These are phyloP conservation scores for Oophaga sylvatica DNA, from an alignment of 2,797 vertebrate genomes.

Conservation along the genomic window DNA sequence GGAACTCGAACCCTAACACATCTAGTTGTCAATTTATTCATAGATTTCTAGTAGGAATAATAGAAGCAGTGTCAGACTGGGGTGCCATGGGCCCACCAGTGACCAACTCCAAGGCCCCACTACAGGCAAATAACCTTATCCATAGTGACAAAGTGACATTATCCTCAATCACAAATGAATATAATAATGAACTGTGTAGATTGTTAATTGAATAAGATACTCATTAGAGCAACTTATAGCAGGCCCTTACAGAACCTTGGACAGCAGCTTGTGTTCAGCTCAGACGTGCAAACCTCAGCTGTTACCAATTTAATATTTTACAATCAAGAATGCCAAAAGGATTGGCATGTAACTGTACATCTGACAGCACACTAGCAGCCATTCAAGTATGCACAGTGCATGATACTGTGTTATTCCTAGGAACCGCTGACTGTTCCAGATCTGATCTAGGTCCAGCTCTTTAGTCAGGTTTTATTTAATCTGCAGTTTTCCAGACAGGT, in stretches of 20 bases:
- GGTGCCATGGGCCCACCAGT: no score
- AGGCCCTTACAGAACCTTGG: conserved; percentile 46
- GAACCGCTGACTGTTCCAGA: conserved; percentile 5
- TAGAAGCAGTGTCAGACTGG: no score
- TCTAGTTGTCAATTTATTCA: no score
- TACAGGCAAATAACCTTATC: no score
- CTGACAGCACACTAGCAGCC: conserved; percentile 26
- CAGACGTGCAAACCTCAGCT: conserved; percentile 4
- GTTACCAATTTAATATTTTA: conserved; percentile 32
- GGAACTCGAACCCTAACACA: no score
- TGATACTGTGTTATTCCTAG: neutral
- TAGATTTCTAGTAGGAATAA: no score
- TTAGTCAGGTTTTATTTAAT: neutral
- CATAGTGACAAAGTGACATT: no score
- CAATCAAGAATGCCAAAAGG: conserved; percentile 2
- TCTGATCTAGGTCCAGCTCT: neutral
- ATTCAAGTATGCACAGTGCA: neutral
- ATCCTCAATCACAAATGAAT: no score
- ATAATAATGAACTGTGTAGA: no score
- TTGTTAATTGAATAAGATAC: no score
- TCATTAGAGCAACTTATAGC: neutral
- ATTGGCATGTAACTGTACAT: conserved; percentile 8
- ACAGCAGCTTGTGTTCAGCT: conserved; percentile 38
- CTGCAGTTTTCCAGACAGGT: neutral
- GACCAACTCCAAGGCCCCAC: no score